Conservation (phyloP, 2,113 vertebrate species). For the Macquaria australasica region DNA sequence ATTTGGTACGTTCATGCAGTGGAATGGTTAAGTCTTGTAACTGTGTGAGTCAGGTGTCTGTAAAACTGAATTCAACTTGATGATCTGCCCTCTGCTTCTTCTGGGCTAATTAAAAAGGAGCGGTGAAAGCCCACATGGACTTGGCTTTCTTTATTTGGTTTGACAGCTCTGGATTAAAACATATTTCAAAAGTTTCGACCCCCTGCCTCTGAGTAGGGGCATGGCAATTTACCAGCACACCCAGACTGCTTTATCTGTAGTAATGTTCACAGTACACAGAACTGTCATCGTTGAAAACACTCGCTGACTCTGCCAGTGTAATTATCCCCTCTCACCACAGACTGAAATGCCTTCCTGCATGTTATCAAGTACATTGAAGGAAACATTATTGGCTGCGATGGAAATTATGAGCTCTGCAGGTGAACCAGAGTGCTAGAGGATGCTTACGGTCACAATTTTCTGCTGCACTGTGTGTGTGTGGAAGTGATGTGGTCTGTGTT, state of each 20-base stretch:
- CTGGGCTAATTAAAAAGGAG: slow-evolving; percentile 70
- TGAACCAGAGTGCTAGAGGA: slow-evolving; percentile 12
- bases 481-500: slow-evolving; percentile 21
- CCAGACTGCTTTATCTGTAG: slow-evolving; percentile 23
- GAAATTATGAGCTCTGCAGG: slow-evolving; percentile 38
- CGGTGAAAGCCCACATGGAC: slow-evolving; percentile 52
- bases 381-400: slow-evolving; percentile 33
- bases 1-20: not conserved
- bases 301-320: slow-evolving; percentile 30
- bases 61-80: slow-evolving; percentile 55
- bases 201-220: slow-evolving; percentile 12
- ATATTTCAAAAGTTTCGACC: slow-evolving; percentile 54
- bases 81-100: slow-evolving; percentile 57
- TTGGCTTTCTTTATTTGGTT: slow-evolving; percentile 56
- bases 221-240: slow-evolving; percentile 30
- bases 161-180: slow-evolving; percentile 64
- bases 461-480: not conserved
- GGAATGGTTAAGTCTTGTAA: not conserved
- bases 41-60: slow-evolving; percentile 58
- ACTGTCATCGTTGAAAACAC: slow-evolving; percentile 50
- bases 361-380: slow-evolving; percentile 37
- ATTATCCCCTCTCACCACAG: slow-evolving; percentile 43
- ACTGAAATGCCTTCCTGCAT: slow-evolving; percentile 49
- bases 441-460: slow-evolving; percentile 11
- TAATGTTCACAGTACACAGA: slow-evolving; percentile 45